phyloP scores from a whole-genome alignment of 2,888 invertebrate species.

The Dyspetes luteomarginatus region DNA sequence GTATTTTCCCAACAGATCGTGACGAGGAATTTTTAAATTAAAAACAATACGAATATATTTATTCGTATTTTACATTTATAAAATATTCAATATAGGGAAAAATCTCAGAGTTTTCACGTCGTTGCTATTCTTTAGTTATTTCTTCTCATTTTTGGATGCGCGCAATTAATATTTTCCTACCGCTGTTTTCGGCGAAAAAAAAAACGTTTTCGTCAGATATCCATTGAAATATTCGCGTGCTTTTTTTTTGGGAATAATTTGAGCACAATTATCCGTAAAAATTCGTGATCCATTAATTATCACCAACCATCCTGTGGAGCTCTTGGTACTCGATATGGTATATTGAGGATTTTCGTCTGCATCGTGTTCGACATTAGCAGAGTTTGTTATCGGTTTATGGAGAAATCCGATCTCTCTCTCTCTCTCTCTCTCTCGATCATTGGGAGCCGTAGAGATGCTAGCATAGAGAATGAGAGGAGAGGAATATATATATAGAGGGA shows the following conservation, averaged over 20 bases:
- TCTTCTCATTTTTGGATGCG: too few species aligned
- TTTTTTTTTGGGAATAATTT: slow-evolving; percentile 6
- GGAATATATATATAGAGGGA: slow-evolving; percentile 36
- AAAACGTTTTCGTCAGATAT: background rate
- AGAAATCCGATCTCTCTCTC: slow-evolving; percentile 52
- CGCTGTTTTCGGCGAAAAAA: background rate
- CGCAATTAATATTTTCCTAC: background rate
- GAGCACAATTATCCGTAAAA: slow-evolving; percentile 26
- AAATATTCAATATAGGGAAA: too few species aligned
- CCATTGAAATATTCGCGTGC: background rate
- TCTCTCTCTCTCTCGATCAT: slow-evolving; percentile 17
- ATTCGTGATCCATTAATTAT: slow-evolving; percentile 39
- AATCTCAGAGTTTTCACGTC: too few species aligned
- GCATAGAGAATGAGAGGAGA: slow-evolving; percentile 12
- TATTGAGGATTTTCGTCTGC: slow-evolving; percentile 37
- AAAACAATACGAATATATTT: background rate
- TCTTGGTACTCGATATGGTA: slow-evolving; percentile 26
- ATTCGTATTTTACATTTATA: too few species aligned
- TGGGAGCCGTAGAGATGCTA: slow-evolving; percentile 37
- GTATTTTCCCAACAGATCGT: background rate
- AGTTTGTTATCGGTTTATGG: slow-evolving; percentile 59
- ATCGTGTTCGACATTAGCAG: slow-evolving; percentile 52
- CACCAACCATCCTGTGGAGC: slow-evolving; percentile 17
- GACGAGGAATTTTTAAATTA: background rate
- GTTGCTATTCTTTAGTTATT: too few species aligned